Percentiles rank a stretch among this genome's conserved stretches.
These are phyloP conservation scores for Andricus curvator DNA, from an alignment of 2,888 invertebrate genomes.

Conservation along the genomic window DNA sequence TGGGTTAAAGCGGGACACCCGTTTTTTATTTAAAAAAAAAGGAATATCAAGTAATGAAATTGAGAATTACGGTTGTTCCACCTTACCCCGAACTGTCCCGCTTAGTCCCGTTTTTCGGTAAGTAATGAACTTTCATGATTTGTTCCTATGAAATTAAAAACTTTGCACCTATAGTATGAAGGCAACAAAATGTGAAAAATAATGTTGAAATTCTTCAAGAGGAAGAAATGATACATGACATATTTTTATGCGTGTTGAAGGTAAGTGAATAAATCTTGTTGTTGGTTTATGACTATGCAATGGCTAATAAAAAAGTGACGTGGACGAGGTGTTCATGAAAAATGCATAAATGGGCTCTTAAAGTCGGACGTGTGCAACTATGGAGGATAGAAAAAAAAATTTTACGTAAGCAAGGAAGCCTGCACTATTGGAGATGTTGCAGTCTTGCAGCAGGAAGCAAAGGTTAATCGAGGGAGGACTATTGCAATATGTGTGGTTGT, in stretches of 20 bases:
- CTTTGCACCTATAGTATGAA: too few species aligned
- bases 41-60: too few species aligned
- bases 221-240: neutral
- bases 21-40: too few species aligned
- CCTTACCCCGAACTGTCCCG: too few species aligned
- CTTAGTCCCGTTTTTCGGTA: too few species aligned
- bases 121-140: too few species aligned
- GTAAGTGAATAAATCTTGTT: neutral
- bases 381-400: neutral
- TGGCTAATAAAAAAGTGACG: neutral
- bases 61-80: too few species aligned
- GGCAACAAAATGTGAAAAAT: too few species aligned
- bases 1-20: too few species aligned
- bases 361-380: neutral
- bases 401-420: conserved; percentile 17
- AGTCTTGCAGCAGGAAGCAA: conserved; percentile 55
- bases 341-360: neutral
- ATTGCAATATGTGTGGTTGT: conserved; percentile 52
- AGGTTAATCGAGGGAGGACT: conserved; percentile 59
- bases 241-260: conserved; percentile 3
- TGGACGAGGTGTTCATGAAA: neutral
- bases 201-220: neutral
- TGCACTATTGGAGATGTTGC: conserved; percentile 43
- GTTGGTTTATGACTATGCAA: neutral
- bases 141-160: too few species aligned